These are phyloP conservation scores for Holothuria leucospilota DNA, from an alignment of 53 echinoderm and acorn worm species.

Conservation along the genomic window DNA sequence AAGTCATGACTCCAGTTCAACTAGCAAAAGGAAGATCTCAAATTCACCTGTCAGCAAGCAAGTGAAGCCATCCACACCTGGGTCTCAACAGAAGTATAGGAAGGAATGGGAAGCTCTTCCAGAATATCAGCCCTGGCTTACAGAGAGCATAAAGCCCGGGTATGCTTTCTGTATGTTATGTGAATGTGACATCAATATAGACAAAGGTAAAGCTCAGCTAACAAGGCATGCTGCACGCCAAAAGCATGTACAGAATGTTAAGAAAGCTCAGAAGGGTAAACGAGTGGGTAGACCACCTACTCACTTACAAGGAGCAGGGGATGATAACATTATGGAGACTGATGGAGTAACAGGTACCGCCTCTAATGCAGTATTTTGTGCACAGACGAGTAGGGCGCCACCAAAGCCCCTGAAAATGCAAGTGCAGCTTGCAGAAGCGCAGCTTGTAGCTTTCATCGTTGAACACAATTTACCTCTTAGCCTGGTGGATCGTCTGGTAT, in stretches of 20 bases:
- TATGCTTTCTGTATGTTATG: constrained; percentile 38
- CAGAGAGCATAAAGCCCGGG: constrained; percentile 10
- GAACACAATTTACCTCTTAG: constrained; percentile 50
- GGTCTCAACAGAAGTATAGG: constrained; percentile 5
- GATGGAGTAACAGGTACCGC: too few species aligned
- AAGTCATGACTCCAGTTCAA: too few species aligned
- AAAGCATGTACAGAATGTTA: constrained; percentile 11
- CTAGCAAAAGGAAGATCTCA: too few species aligned
- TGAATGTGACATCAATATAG: constrained; percentile 36
- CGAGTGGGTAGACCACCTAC: too few species aligned
- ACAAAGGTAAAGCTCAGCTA: constrained; percentile 24
- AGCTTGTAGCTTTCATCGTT: constrained; percentile 53
- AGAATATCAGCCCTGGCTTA: constrained; percentile 11
- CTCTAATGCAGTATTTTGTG: too few species aligned
- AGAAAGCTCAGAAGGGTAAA: background rate
- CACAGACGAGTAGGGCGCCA: too few species aligned
- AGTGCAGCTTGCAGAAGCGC: constrained; percentile 33
- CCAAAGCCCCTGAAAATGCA: constrained; percentile 13
- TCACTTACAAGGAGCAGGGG: too few species aligned
- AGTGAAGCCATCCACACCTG: too few species aligned
- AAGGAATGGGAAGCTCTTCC: constrained; percentile 21
- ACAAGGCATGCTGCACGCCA: constrained; percentile 10
- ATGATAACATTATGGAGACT: too few species aligned
- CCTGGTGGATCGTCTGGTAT: constrained; percentile 44
- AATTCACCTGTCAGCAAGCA: too few species aligned